These are phyloP conservation scores for Leucozona laternaria DNA, from an alignment of 2,888 invertebrate genomes.

Conservation along the genomic window DNA sequence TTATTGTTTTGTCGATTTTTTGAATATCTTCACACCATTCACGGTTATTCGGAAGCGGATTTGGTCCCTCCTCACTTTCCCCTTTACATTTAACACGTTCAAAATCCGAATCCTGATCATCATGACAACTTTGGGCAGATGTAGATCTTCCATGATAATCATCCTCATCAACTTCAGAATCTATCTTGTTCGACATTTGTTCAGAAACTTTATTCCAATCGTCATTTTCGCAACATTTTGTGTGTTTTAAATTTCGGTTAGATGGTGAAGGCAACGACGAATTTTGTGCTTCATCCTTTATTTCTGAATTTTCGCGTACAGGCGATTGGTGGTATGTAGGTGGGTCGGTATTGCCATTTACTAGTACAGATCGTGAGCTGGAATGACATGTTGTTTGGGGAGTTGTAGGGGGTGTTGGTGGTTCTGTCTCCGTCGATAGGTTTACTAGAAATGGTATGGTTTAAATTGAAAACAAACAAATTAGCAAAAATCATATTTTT, in stretches of 20 bases:
- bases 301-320: background rate
- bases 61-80: background rate
- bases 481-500: background rate
- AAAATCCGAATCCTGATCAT: conserved; percentile 42
- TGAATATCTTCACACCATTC: conserved; percentile 47
- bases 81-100: background rate
- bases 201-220: background rate
- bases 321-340: background rate
- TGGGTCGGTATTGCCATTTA: background rate
- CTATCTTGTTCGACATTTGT: conserved; percentile 11
- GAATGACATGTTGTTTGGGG: conserved; percentile 40
- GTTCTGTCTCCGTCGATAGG: conserved; percentile 38
- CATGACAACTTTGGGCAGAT: conserved; percentile 8
- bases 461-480: background rate
- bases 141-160: background rate
- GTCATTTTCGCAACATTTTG: background rate
- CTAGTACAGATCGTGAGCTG: background rate
- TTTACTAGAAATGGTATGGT: conserved; percentile 6
- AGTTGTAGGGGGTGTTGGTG: conserved; percentile 51
- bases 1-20: conserved; percentile 17
- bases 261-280: background rate
- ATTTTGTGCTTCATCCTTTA: background rate
- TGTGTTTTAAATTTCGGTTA: background rate
- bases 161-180: conserved; percentile 8
- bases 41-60: background rate